Base-by-base conservation (phyloP, 2,888 invertebrate species). In the Hoplodrina blanda region DNA sequence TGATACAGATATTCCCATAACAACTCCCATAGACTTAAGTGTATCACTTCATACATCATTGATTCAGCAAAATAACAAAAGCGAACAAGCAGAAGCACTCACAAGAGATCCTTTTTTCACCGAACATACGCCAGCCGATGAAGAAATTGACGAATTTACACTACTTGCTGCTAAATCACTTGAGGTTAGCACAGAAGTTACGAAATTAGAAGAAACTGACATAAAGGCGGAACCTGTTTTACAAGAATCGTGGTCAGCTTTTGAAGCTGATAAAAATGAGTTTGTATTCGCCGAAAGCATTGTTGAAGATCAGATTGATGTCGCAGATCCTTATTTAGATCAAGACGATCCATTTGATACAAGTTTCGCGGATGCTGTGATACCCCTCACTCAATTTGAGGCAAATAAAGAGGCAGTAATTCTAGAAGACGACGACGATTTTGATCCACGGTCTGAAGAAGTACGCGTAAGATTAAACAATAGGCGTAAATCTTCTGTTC, bases 291-390 rank as follows among this genome's bases (percentile, higher is more conserved):
- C 96, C 41, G 95, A 95, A 81, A 88, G 93, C 64, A 94, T 96
- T 64, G 91, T 92, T 37, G 96, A 96, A 88, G 95, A 96, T 87
- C 93, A 95, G 81, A 91, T 94, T 76, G 95, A 96, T 85, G 88
- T 93, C 5, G 66, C 92, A 76, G 95, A 95, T 83, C 94, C 93
- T 62, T 96, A 97, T 87, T 87, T 94, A 78, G 97, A 96, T 78
- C 96, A 97, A 86, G 97, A 97, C 85, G 98, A 98, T 96, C 98
- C 98, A 0, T 98, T 98, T 86, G 98, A 98, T 87, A 98, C 98
- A 30, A 97, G 98, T 62, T 98, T 98, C 91, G 98, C 98, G 0
- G 98, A 98, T 68, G 97, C 97, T 85, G 96, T 98, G 59, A 94
- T 98, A 63, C 98, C 97, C 80, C 63, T 85, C 13, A 70, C 85